phyloP scores from a whole-genome alignment of 2,888 invertebrate species.

The Malachius bipustulatus region DNA sequence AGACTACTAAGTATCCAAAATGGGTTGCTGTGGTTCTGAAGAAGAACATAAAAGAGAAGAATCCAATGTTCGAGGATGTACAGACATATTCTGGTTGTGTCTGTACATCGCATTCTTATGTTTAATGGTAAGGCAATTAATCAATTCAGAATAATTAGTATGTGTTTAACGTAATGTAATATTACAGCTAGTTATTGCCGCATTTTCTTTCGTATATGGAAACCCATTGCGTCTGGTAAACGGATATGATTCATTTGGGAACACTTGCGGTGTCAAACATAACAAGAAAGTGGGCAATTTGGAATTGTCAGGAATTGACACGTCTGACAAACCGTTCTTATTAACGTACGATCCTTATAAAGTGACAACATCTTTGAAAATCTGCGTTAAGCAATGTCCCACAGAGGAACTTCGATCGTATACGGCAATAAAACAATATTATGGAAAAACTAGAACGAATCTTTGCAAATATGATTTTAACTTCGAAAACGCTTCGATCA shows the following conservation, averaged over 20 bases:
- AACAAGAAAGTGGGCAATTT: constrained; percentile 65
- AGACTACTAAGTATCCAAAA: constrained; percentile 26
- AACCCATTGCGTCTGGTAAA: constrained; percentile 76
- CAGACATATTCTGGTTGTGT: constrained; percentile 71
- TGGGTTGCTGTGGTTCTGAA: constrained; percentile 59
- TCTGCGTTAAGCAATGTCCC: constrained; percentile 86
- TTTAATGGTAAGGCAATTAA: constrained; percentile 54
- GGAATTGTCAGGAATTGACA: constrained; percentile 69
- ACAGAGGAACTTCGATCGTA: constrained; percentile 48
- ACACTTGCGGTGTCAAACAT: constrained; percentile 76
- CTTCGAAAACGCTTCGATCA: constrained; percentile 39
- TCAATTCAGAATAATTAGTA: constrained; percentile 9
- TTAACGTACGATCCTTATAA: constrained; percentile 76
- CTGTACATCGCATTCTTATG: constrained; percentile 72
- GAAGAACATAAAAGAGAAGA: constrained; percentile 33
- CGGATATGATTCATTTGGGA: constrained; percentile 90
- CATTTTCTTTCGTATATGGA: constrained; percentile 79
- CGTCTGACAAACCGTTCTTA: constrained; percentile 62
- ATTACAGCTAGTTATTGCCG: constrained; percentile 59
- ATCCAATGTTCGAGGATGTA: constrained; percentile 57
- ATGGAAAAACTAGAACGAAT: constrained; percentile 56
- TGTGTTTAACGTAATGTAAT: constrained; percentile 7
- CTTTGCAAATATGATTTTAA: constrained; percentile 66
- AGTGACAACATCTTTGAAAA: constrained; percentile 63
- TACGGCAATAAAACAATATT: constrained; percentile 60